Evolutionary conservation across 2,113 vertebrate species (phyloP), one percentile per base, ranked within the genome.

Genomic region (Labeo catla): DNA sequence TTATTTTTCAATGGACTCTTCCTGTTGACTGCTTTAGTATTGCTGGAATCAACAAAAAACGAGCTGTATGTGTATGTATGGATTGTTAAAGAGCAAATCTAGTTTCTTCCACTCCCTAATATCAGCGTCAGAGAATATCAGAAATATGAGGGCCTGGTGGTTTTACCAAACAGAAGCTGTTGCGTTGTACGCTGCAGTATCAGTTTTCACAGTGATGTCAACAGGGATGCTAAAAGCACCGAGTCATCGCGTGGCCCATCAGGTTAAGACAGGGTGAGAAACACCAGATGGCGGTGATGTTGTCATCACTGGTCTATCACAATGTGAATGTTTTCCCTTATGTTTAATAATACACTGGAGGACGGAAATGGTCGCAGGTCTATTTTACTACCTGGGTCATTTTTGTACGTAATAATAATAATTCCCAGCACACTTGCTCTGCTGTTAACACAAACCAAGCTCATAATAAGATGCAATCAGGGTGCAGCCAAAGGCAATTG

Each of bases 241-340:
- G 47, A 83, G 66, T 43, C 81, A 83, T 34, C 1, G 49, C 66
- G 54, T 0, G n/a, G n/a, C 73, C 68, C 57, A 36, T 84, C 63
- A 63, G 78, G 57, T 15, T 74, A 59, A 28, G 50, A 36, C 76
- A 61, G 45, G 21, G 66, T 68, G 59, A 78, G 73, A 77, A 76
- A 54, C 57, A 28, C 19, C 43, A 81, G 50, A 39, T 49, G 74
- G 76, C 23, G 68, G 21, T 47, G 72, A 78, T 86, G 36, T 52
- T 61, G 65, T 80, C 63, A 54, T 77, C 63, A 63, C 76, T 45
- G 83, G 85, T 50, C 86, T 52, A 83, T 73, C 63, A 61, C 81
- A 89, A 90, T 91, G 65, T 87, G 86, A 89, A 89, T 89, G 86
- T 89, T 89, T 88, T 86, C 76, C 39, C 76, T 82, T 89, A 13